These are phyloP conservation scores for Plebejus argus DNA, from an alignment of 2,888 invertebrate genomes.

Conservation along the genomic window DNA sequence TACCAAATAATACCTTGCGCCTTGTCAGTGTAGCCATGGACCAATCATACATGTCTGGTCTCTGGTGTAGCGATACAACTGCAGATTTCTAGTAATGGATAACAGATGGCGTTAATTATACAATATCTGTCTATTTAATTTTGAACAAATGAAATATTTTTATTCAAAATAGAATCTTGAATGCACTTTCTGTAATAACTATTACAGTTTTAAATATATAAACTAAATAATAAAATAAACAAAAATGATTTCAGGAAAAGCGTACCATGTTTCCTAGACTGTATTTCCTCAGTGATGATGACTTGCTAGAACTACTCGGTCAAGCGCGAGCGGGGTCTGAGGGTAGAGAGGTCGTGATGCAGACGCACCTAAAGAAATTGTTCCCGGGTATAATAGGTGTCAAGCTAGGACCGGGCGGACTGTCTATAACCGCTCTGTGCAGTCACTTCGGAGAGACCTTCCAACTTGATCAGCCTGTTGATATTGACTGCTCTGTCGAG, in stretches of 20 bases:
- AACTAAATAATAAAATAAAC: background rate
- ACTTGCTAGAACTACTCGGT: slow-evolving; percentile 96
- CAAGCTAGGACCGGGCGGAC: slow-evolving; percentile 80
- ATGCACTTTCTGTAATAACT: too few species aligned
- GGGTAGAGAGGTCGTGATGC: slow-evolving; percentile 88
- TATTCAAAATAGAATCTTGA: too few species aligned
- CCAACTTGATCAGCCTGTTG: slow-evolving; percentile 83
- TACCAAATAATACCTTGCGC: too few species aligned
- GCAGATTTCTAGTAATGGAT: too few species aligned
- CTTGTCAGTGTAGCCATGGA: too few species aligned
- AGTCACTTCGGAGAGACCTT: slow-evolving; percentile 89
- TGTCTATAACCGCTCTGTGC: slow-evolving; percentile 84
- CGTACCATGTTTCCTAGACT: slow-evolving; percentile 96
- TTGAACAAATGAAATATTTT: too few species aligned
- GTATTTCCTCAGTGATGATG: slow-evolving; percentile 98
- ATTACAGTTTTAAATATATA: too few species aligned
- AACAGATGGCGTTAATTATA: too few species aligned
- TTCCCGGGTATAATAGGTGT: slow-evolving; percentile 95
- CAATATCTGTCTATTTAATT: too few species aligned
- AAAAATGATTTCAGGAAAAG: slow-evolving; percentile 86
- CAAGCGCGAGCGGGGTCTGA: slow-evolving; percentile 89
- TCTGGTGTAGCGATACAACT: too few species aligned
- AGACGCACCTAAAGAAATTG: slow-evolving; percentile 96
- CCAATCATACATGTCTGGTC: too few species aligned
- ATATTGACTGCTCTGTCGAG: slow-evolving; percentile 89